A percentile compares a stretch with the other conserved stretches of the same genome.
phyloP scores from a whole-genome alignment of 2,797 vertebrate species.

The Triplophysa yarkandensis region DNA sequence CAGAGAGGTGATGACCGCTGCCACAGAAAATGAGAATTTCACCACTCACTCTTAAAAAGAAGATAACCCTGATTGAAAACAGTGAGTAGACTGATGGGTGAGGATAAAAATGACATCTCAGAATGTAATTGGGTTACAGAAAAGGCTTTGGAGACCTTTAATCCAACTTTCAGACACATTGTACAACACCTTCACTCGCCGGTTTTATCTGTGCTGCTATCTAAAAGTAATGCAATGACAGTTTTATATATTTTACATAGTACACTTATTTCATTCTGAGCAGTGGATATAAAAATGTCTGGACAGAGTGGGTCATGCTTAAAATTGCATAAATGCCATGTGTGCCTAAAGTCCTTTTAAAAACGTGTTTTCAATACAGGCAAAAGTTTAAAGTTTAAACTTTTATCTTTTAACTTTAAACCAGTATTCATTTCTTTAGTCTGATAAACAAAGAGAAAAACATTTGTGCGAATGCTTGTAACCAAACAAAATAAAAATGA shows the following conservation, averaged over 20 bases:
- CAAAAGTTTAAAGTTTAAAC: too few species aligned
- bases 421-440: too few species aligned
- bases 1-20: neutral
- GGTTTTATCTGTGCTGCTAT: neutral
- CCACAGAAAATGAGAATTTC: slow-evolving; percentile 8
- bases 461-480: too few species aligned
- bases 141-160: neutral
- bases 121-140: neutral
- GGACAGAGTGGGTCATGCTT: too few species aligned
- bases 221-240: neutral
- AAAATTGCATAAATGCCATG: neutral
- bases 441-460: too few species aligned
- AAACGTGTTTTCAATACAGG: too few species aligned
- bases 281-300: neutral
- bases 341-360: too few species aligned
- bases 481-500: too few species aligned
- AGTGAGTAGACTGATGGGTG: neutral
- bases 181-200: neutral
- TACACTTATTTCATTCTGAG: neutral
- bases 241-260: neutral
- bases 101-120: neutral
- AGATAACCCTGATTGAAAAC: neutral
- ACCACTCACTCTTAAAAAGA: neutral
- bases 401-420: too few species aligned
- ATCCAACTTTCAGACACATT: neutral